Conservation (phyloP, 2,113 vertebrate species). For the Pedionomus torquatus region DNA sequence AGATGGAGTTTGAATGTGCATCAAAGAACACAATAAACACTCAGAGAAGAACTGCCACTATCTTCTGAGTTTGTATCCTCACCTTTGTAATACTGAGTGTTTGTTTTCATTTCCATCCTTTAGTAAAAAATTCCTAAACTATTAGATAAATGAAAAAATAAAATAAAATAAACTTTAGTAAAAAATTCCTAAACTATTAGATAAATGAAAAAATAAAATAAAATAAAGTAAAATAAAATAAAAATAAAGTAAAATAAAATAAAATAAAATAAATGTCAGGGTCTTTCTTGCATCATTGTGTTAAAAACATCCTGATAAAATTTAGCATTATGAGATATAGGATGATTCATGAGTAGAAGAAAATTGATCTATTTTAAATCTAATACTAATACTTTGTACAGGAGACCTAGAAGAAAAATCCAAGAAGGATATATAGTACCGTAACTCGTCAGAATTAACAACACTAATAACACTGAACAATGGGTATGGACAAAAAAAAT, state of each 20-base stretch:
- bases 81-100: constrained; percentile 39
- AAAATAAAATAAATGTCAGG: background rate
- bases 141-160: background rate
- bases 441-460: background rate
- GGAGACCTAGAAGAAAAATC: background rate
- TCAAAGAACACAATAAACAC: constrained; percentile 28
- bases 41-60: constrained; percentile 4
- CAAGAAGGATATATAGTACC: background rate
- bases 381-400: background rate
- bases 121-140: constrained; percentile 32
- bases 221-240: background rate
- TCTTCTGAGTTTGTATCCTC: constrained; percentile 14
- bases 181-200: constrained; percentile 24
- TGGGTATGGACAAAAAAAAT: background rate
- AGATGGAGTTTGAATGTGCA: background rate
- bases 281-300: background rate
- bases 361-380: background rate
- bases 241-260: background rate
- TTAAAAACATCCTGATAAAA: background rate
- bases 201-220: background rate
- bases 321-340: background rate
- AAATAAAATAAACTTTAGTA: background rate
- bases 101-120: constrained; percentile 42
- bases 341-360: background rate
- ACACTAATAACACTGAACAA: background rate